These are phyloP conservation scores for Phrynocephalus forsythii DNA, from an alignment of 2,797 vertebrate species.

Conservation along the genomic window DNA sequence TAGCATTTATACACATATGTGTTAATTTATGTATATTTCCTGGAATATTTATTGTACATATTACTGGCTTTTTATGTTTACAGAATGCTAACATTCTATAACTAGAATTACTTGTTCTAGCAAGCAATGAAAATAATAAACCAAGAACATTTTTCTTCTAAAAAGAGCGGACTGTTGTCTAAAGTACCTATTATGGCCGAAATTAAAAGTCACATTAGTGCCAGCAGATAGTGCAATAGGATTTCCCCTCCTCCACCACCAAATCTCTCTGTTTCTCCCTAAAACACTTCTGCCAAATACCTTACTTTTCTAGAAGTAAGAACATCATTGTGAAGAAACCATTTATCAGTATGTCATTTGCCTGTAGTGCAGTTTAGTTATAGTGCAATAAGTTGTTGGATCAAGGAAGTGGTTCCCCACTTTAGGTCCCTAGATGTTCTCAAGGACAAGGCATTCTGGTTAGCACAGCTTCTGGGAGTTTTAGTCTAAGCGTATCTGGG, in stretches of 20 bases:
- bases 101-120: not conserved
- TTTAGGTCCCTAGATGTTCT: no score
- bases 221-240: no score
- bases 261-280: no score
- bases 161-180: not conserved
- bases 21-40: not conserved
- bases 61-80: slow-evolving; percentile 28
- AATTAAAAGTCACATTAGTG: no score
- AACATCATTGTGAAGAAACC: not conserved
- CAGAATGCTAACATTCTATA: not conserved
- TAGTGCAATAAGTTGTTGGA: not conserved
- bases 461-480: no score
- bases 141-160: not conserved
- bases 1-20: not conserved
- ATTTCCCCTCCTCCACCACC: no score
- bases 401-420: no score
- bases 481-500: no score
- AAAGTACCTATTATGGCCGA: no score
- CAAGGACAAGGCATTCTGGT: no score
- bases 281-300: no score
- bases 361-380: not conserved
- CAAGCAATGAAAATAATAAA: no score
- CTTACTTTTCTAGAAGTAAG: not conserved
- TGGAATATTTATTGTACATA: not conserved
- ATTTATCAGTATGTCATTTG: not conserved